Evolutionary conservation across 2,113 vertebrate genomes (phyloP).

Genomic region (Sterrhoptilus dennistouni): DNA sequence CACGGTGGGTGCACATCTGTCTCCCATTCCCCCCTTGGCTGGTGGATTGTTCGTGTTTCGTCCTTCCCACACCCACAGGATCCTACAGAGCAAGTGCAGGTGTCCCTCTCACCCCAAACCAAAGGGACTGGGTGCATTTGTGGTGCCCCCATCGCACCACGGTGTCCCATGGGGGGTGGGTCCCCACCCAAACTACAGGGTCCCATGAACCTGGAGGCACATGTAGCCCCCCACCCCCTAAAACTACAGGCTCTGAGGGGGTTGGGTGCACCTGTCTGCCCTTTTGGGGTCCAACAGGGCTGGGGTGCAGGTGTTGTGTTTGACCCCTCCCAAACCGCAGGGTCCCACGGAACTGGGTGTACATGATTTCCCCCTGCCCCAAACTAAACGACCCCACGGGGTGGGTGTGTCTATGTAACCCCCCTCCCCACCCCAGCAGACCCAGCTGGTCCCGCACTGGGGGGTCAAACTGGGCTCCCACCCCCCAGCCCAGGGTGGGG

Average conservation of each 20-base stretch:
- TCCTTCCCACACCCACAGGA: neutral
- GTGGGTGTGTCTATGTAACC: neutral
- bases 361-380: neutral
- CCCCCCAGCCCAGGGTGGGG: neutral
- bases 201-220: neutral
- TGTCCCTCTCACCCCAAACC: neutral
- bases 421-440: neutral
- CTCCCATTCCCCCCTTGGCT: neutral
- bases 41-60: neutral
- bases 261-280: neutral
- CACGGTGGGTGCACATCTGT: neutral
- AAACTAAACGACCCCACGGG: neutral
- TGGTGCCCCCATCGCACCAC: neutral
- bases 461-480: neutral
- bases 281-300: neutral
- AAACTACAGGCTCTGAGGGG: neutral
- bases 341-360: neutral
- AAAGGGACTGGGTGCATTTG: neutral
- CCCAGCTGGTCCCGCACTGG: neutral
- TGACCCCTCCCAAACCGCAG: neutral
- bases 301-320: neutral
- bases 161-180: neutral
- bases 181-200: neutral
- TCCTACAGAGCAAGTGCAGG: neutral
- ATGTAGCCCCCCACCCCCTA: rapidly evolving